Percentiles rank a stretch among this genome's conserved stretches.
Conservation (phyloP, 2,113 vertebrate genomes). For the Chascanopsetta lugubris region DNA sequence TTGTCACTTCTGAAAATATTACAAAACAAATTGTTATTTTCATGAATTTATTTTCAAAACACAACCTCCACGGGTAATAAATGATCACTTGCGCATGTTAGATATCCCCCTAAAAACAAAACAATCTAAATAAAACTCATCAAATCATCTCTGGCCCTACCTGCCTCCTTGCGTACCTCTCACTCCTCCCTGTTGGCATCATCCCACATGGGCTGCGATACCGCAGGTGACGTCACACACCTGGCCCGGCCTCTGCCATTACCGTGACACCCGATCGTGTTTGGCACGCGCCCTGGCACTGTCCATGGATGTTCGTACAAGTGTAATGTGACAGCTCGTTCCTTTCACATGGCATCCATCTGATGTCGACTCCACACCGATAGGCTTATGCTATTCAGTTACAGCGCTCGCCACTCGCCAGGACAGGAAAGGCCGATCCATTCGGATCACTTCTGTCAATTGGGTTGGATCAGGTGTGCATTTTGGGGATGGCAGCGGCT, state of each 20-base stretch:
- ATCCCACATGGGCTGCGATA: constrained; percentile 37
- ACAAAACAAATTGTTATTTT: too few species aligned
- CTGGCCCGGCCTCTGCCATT: constrained; percentile 52
- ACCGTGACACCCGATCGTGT: constrained; percentile 71
- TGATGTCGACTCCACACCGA: constrained; percentile 48
- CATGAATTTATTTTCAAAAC: too few species aligned
- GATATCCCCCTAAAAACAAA: neutral
- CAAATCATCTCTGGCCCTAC: neutral
- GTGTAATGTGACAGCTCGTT: constrained; percentile 81
- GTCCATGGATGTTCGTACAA: constrained; percentile 80
- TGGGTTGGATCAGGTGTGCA: constrained; percentile 37
- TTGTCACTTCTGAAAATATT: too few species aligned
- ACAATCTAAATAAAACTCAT: neutral
- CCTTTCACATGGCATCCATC: constrained; percentile 74
- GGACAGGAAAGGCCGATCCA: constrained; percentile 35
- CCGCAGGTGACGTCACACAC: constrained; percentile 51
- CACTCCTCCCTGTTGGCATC: constrained; percentile 37
- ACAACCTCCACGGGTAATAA: too few species aligned
- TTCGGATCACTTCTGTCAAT: constrained; percentile 36
- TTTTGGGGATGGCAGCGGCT: constrained; percentile 5
- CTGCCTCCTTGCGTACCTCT: neutral
- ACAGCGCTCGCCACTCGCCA: constrained; percentile 50
- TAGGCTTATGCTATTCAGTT: constrained; percentile 65
- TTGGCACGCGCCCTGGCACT: constrained; percentile 63
- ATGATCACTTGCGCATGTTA: too few species aligned